Evolutionary conservation across 2,113 vertebrate species (phyloP), one percentile per base, ranked within the genome.

Genomic region (Rhabdomys dilectus): DNA sequence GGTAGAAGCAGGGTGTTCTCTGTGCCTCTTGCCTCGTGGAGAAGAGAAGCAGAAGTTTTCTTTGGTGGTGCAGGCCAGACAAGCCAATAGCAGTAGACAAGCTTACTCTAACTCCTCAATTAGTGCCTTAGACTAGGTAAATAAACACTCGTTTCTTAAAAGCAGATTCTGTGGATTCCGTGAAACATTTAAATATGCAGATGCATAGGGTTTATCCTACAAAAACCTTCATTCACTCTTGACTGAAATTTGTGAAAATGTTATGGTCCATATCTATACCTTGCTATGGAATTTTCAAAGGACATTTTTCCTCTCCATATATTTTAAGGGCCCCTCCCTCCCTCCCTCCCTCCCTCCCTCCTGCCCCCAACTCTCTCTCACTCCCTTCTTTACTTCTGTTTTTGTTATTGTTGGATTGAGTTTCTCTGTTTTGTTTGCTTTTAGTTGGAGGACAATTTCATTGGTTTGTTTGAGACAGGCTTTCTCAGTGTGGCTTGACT

Each of bases 341-440:
- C 7, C 2, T 39, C 24, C 34, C 11, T 13, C 16, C 26, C 12
- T 26, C 1, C 1, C 0, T 3, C 9, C 3, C 8, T 11, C 8
- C 12, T 10, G 11, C 39, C 39, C 3, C 45, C 45, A 45, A 3
- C 45, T 45, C 45, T 64, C 1, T 1, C 4, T 48, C 1, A 34
- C n/a, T 73, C 2, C 2, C 21, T 80, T 0, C 7, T 12, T 58
- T 5, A 31, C 17, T 31, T 26, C 7, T 17, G 45, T 12, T 70
- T 3, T 58, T 26, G 48, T 53, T 73, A 26, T 72, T 56, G 34
- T 72, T 73, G 51, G n/a, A 3, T 26, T 62, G 22, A 7, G 9
- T 68, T 64, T 86, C 62, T 86, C 24, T 31, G 13, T 36, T 51
- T 87, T 68, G 56, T 84, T 24, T 75, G 39, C 21, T 84, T 60